A percentile compares a stretch with the other conserved stretches of the same genome.
phyloP scores from a whole-genome alignment of 2,113 vertebrate species.

The Semnopithecus entellus region DNA sequence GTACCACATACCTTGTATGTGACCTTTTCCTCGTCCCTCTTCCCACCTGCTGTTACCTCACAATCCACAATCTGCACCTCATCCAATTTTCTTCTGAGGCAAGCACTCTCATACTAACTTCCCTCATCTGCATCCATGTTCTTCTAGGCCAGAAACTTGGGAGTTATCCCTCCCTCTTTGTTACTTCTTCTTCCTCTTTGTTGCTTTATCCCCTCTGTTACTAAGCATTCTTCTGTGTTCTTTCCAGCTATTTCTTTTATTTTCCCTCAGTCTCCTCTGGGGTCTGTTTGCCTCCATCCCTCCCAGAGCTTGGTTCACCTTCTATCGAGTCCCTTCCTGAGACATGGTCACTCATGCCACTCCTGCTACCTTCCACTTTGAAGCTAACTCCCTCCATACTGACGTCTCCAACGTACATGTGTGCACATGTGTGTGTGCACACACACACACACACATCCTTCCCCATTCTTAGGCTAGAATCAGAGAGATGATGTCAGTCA shows the following conservation, averaged over 20 bases:
- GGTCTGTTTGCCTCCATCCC: background rate
- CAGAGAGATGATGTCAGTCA: background rate
- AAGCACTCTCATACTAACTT: background rate
- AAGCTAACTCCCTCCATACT: background rate
- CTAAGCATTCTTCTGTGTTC: background rate
- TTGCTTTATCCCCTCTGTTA: background rate
- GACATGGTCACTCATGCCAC: background rate
- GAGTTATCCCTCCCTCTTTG: background rate
- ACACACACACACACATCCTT: background rate
- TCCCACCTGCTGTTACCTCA: background rate
- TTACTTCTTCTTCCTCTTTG: background rate
- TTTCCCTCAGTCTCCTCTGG: background rate
- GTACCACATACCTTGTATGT: background rate
- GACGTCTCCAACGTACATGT: too few relatives aligned
- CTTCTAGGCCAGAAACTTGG: background rate
- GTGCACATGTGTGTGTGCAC: accelerated
- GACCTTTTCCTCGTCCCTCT: background rate
- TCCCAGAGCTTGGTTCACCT: background rate
- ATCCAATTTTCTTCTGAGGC: background rate
- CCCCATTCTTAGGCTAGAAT: background rate
- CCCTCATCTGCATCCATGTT: background rate
- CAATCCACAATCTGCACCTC: background rate
- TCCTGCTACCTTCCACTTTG: background rate
- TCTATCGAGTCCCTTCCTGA: background rate
- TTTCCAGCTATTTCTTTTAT: background rate